Evolutionary conservation across 2,113 vertebrate genomes (phyloP).

Genomic region (Thunnus maccoyii): DNA sequence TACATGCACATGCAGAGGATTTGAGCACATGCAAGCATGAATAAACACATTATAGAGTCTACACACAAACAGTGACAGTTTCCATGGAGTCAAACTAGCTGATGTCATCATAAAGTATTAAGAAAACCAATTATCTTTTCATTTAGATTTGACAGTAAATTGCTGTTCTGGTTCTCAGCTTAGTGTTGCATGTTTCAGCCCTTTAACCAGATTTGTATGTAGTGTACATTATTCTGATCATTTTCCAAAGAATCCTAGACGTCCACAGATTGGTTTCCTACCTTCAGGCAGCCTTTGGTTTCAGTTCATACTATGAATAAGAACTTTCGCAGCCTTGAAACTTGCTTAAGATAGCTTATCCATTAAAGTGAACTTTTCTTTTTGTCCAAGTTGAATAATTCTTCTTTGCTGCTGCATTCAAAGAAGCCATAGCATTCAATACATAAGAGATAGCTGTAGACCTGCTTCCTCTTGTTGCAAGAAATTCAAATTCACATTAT

Average conservation of each 20-base stretch:
- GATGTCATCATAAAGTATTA: neutral
- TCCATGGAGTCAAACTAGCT: neutral
- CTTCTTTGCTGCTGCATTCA: neutral
- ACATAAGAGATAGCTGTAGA: neutral
- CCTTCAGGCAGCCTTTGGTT: slow-evolving; percentile 14
- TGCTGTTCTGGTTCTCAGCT: neutral
- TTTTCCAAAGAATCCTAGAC: neutral
- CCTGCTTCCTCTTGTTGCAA: neutral
- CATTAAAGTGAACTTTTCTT: slow-evolving; percentile 27
- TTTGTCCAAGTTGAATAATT: slow-evolving; percentile 14
- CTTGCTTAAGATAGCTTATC: neutral
- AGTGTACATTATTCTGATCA: neutral
- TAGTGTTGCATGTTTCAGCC: neutral
- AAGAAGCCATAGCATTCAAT: neutral
- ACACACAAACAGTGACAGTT: neutral
- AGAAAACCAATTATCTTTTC: neutral
- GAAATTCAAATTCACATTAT: neutral
- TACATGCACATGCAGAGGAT: neutral
- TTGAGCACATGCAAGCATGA: neutral
- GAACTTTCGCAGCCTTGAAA: neutral
- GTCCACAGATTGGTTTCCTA: slow-evolving; percentile 21
- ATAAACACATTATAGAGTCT: neutral
- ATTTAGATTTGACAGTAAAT: neutral
- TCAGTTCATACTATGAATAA: slow-evolving; percentile 21
- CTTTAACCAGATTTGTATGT: neutral